Base-by-base conservation (phyloP, 2,888 invertebrate species). In the Notocelia uddmanniana region DNA sequence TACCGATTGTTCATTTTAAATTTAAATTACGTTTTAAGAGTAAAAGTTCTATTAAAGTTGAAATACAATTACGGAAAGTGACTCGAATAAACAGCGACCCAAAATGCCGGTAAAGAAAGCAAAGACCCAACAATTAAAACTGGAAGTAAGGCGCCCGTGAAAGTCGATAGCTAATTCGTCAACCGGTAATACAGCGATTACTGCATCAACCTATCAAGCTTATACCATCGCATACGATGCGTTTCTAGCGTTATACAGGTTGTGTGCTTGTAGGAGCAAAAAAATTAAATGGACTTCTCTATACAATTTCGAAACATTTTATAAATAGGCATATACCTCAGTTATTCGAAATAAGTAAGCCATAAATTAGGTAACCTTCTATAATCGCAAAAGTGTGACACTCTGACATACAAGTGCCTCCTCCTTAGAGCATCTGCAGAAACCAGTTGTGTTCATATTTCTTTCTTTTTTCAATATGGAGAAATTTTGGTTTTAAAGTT, bases 391-490 rank as follows among this genome's bases (percentile, higher is more conserved):
- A 80, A 83, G 77, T 82, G 84, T 83, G 86, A 86, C 87, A 85
- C 76, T 74, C 80, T 85, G 85, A 83, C 87, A 86, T 85, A 86
- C 85, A 86, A 85, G 82, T 86, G 87, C n/a, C n/a, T n/a, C n/a
- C n/a, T n/a, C n/a, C n/a, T n/a, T n/a, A n/a, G n/a, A n/a, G n/a
- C n/a, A n/a, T n/a, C n/a, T n/a, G n/a, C n/a, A n/a, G n/a, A n/a
- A n/a, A n/a, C n/a, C n/a, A n/a, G n/a, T n/a, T n/a, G n/a, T n/a
- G n/a, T n/a, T n/a, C n/a, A n/a, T n/a, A n/a, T n/a, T n/a, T n/a
- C n/a, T n/a, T n/a, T n/a, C n/a, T n/a, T n/a, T n/a, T n/a, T n/a
- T n/a, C n/a, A n/a, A n/a, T n/a, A n/a, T n/a, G n/a, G n/a, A n/a
- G n/a, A n/a, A n/a, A n/a, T n/a, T n/a, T n/a, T n/a, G n/a, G n/a